phyloP scores from a whole-genome alignment of 2,888 invertebrate species.

The Dione juno region DNA sequence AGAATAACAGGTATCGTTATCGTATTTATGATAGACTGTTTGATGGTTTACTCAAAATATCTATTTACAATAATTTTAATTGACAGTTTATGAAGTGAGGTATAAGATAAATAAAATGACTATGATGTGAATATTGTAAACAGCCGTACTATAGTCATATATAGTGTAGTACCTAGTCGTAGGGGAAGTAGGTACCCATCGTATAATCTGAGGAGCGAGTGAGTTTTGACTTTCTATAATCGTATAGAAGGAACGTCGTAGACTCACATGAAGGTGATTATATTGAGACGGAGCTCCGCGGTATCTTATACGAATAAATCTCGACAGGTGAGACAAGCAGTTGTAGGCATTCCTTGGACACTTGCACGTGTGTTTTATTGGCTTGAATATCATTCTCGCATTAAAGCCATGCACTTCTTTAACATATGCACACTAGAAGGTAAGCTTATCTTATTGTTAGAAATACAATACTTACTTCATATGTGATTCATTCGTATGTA shows the following conservation, averaged over 20 bases:
- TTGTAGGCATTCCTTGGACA: conserved; percentile 31
- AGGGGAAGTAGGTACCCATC: too few relatives aligned
- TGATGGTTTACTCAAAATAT: not conserved
- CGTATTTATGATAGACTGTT: not conserved
- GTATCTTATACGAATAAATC: conserved; percentile 28
- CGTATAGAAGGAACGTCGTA: conserved; percentile 23
- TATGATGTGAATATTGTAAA: not conserved
- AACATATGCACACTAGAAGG: conserved; percentile 3
- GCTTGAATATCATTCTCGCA: conserved; percentile 15
- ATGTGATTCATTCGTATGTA: conserved; percentile 4
- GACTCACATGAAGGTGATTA: conserved; percentile 17
- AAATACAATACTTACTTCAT: not conserved
- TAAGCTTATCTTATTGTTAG: conserved; percentile 4
- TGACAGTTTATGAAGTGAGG: not conserved
- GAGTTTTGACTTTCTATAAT: conserved; percentile 20
- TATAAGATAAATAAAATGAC: not conserved
- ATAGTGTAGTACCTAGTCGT: too few relatives aligned
- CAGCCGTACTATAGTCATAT: too few relatives aligned
- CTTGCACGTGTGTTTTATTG: conserved; percentile 20
- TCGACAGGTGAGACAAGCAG: conserved; percentile 33
- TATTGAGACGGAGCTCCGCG: conserved; percentile 12
- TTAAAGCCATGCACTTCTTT: conserved; percentile 18
- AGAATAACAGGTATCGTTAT: too few relatives aligned
- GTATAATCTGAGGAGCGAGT: conserved; percentile 2
- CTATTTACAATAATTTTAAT: not conserved